Conservation (phyloP, 2,113 vertebrate genomes). For the Corydoras maculifer region DNA sequence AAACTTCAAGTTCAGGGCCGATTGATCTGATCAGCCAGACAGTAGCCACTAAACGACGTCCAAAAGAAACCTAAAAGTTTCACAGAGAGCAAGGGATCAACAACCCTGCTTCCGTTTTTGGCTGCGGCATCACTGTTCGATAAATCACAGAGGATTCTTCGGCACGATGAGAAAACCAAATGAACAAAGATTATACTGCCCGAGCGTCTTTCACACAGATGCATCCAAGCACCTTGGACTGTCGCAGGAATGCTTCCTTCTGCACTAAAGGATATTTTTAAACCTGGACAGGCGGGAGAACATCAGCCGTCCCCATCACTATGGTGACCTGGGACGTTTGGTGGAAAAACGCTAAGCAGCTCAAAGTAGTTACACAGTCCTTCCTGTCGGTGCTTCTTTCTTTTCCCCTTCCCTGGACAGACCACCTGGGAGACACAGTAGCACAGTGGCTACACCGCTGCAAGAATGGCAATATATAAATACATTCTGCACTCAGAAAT, state of each 20-base stretch:
- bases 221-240: constrained; percentile 47
- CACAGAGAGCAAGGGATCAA: constrained; percentile 36
- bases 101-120: constrained; percentile 37
- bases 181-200: constrained; percentile 38
- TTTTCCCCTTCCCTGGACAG: background rate
- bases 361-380: constrained; percentile 41
- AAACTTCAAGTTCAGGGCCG: too few species aligned
- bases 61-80: constrained; percentile 13
- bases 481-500: background rate
- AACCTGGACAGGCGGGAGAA: constrained; percentile 40
- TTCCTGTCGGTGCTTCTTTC: constrained; percentile 26
- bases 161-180: constrained; percentile 60
- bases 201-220: constrained; percentile 29
- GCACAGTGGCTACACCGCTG: constrained; percentile 1
- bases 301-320: constrained; percentile 16
- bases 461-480: constrained; percentile 10
- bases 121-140: constrained; percentile 45
- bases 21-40: background rate
- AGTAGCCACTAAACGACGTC: constrained; percentile 1
- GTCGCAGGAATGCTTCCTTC: constrained; percentile 41
- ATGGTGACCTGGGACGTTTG: constrained; percentile 23
- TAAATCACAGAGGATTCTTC: constrained; percentile 47
- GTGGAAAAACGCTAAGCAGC: constrained; percentile 17
- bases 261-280: constrained; percentile 49
- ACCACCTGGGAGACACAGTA: constrained; percentile 29